Conservation (phyloP, 2,888 invertebrate species). For the Noctua janthina region DNA sequence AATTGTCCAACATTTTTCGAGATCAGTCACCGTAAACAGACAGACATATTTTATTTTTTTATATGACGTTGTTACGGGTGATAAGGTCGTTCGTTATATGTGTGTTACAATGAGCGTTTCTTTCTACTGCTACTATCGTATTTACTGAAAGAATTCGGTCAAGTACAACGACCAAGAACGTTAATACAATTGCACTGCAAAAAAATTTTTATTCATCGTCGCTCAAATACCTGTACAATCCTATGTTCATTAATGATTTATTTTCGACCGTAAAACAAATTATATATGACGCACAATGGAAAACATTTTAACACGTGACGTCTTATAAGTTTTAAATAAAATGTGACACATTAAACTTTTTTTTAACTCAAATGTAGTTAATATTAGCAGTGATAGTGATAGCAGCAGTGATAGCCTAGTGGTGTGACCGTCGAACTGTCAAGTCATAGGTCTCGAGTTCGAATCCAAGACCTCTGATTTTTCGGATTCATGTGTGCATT, state of each 20-base stretch:
- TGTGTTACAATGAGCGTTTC: slow-evolving; percentile 9
- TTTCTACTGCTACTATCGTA: background rate
- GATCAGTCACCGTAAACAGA: slow-evolving; percentile 15
- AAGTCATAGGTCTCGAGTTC: too few relatives aligned
- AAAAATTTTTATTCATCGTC: background rate
- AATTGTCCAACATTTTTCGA: slow-evolving; percentile 28
- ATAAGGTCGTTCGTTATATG: background rate
- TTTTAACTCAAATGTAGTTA: background rate
- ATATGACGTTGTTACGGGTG: background rate
- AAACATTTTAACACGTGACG: background rate
- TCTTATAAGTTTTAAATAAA: background rate
- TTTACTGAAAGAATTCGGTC: slow-evolving; percentile 29
- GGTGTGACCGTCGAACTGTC: too few relatives aligned
- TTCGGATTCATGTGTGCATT: too few relatives aligned
- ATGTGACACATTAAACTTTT: background rate
- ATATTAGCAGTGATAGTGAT: too few relatives aligned
- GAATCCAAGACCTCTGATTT: too few relatives aligned
- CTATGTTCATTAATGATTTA: background rate
- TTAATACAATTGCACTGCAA: background rate
- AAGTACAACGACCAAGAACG: slow-evolving; percentile 16
- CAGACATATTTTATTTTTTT: background rate
- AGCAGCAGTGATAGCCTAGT: too few relatives aligned
- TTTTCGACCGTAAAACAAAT: background rate
- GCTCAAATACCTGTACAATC: background rate
- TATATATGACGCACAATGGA: background rate